A percentile compares a stretch with the other conserved stretches of the same genome.
Evolutionary conservation across 2,113 vertebrate genomes (phyloP).

Genomic region (Bucco capensis): DNA sequence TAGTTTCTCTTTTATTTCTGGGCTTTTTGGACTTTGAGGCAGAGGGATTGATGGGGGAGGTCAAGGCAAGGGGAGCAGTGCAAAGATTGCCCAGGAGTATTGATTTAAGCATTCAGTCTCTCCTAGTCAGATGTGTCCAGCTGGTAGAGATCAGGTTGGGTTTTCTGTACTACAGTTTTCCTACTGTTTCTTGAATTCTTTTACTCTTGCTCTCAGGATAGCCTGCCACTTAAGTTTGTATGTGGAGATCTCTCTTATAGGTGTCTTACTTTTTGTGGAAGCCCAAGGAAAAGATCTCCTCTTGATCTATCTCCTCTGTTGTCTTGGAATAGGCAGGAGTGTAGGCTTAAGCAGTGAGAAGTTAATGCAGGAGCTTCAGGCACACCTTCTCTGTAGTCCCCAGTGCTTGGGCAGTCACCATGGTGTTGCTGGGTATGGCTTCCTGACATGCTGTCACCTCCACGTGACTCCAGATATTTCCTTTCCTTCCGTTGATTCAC

Average conservation of each 20-base stretch:
- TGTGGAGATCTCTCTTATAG: neutral
- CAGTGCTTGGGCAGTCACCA: neutral
- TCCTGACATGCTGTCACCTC: neutral
- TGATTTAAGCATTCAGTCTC: neutral
- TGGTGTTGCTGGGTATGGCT: neutral
- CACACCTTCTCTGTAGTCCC: neutral
- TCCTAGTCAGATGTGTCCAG: neutral
- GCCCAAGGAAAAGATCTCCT: neutral
- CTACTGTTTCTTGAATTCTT: neutral
- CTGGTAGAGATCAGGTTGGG: neutral
- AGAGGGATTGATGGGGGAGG: neutral
- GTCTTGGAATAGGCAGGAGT: neutral
- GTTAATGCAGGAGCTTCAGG: neutral
- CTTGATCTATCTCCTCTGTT: neutral
- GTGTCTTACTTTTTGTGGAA: neutral
- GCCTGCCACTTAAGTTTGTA: neutral
- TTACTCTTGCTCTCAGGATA: neutral
- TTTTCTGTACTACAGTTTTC: neutral
- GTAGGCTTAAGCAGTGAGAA: neutral
- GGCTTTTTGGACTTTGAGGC: neutral
- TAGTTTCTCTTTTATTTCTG: neutral
- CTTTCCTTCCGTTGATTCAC: neutral
- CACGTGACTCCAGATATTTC: neutral
- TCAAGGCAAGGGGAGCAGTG: neutral
- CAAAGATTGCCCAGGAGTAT: neutral